A percentile compares a stretch with the other conserved stretches of the same genome.
phyloP scores from a whole-genome alignment of 2,888 invertebrate genomes.

The Petrophora chlorosata region DNA sequence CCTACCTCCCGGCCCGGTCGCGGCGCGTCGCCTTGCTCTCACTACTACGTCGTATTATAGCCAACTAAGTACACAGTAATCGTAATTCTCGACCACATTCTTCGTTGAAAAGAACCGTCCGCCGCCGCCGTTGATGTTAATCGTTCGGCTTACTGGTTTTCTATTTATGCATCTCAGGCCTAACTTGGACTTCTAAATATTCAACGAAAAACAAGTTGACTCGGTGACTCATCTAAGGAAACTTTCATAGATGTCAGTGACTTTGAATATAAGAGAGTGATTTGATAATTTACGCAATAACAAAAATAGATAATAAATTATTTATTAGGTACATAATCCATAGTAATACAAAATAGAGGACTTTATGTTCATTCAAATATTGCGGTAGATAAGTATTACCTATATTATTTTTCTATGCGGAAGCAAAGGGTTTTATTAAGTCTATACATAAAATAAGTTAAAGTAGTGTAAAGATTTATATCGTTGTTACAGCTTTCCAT shows the following conservation, averaged over 20 bases:
- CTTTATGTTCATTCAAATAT: too few species aligned
- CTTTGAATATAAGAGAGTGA: too few species aligned
- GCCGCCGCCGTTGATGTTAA: conserved; percentile 11
- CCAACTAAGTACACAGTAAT: too few species aligned
- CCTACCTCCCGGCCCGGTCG: neutral
- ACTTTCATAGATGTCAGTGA: neutral
- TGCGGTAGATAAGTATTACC: too few species aligned
- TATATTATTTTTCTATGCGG: too few species aligned
- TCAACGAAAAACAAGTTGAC: conserved; percentile 3
- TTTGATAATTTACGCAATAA: neutral
- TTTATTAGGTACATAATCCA: too few species aligned
- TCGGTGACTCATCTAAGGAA: neutral
- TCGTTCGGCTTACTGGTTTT: conserved; percentile 19
- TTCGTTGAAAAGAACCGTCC: conserved; percentile 7
- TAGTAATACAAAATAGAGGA: too few species aligned
- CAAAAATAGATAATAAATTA: neutral
- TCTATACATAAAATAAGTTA: too few species aligned
- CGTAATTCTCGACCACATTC: conserved; percentile 16
- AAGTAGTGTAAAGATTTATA: too few species aligned
- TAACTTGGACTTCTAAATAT: conserved; percentile 8
- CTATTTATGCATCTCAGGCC: conserved; percentile 22
- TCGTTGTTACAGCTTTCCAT: too few species aligned
- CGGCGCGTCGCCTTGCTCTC: neutral
- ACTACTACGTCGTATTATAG: too few species aligned
- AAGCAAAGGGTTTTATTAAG: too few species aligned